A percentile compares a stretch with the other conserved stretches of the same genome.
phyloP scores from a whole-genome alignment of 1,140 invertebrate species.

The Heliconius eleuchia region DNA sequence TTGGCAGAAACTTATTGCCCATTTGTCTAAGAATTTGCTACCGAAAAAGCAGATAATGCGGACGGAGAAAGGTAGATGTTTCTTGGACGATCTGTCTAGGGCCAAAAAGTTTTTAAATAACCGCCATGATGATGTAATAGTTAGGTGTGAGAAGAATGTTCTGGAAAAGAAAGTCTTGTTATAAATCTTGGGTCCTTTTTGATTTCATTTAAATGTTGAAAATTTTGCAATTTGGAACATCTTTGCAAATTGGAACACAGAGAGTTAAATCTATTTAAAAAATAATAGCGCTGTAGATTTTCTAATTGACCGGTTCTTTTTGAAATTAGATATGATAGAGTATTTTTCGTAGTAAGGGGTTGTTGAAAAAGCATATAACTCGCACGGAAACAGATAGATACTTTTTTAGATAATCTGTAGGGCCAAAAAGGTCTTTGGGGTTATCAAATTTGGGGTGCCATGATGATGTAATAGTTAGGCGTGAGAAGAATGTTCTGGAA shows the following conservation, averaged over 20 bases:
- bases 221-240: no score
- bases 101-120: constrained; percentile 64
- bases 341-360: no score
- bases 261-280: no score
- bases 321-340: no score
- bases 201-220: no score
- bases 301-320: no score
- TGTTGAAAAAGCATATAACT: constrained; percentile 56
- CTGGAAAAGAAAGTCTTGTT: constrained; percentile 63
- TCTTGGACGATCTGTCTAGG: constrained; percentile 64
- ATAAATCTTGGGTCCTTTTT: constrained; percentile 39
- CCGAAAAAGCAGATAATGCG: constrained; percentile 66
- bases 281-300: no score
- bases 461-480: constrained; percentile 33
- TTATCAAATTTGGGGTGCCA: no score
- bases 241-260: no score
- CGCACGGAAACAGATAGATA: constrained; percentile 62
- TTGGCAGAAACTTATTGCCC: constrained; percentile 68
- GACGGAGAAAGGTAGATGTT: constrained; percentile 62
- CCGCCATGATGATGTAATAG: constrained; percentile 52
- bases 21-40: constrained; percentile 66
- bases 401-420: no score
- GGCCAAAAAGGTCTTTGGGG: no score
- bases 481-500: constrained; percentile 58
- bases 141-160: constrained; percentile 57